Evolutionary conservation across 2,888 invertebrate species (phyloP), one percentile per base, ranked within the genome.

Genomic region (Leucophenga montana): DNA sequence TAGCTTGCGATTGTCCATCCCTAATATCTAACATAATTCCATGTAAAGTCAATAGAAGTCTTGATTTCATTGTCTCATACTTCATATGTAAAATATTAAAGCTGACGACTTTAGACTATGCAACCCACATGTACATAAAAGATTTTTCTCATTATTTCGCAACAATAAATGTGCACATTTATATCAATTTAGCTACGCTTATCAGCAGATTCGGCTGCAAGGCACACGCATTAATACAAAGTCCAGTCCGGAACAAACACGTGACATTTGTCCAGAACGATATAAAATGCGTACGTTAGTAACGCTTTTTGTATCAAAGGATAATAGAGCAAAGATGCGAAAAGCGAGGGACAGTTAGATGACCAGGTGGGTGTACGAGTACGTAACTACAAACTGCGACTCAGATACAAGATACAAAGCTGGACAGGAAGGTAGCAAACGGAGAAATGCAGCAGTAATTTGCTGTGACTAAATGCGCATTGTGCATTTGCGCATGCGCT

Each of bases 361-460:
- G 62, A 64, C 62, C 62, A 64, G 62, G 46, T 64, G 62, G 62
- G 62, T 14, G 62, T 64, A 64, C 57, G 48, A 33, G 33, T 33
- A 33, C 3, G 18, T 18, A 11, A 1, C 1, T 6, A 20, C 14
- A 14, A 11, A 56, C 1, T 14, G 14, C 0, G 20, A 9, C 9
- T 27, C 22, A 31, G 27, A 27, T 14, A 57, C 13, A 3, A 57
- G n/a, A 20, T 27, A 5, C 56, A 20, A 20, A 20, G 6, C 22
- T n/a, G n/a, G 20, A 13, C 22, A 14, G 8, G 31, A 31, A n/a
- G n/a, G n/a, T 57, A 22, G 57, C 31, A 27, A 14, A 57, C 22
- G 9, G 27, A 22, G 48, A 5, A 16, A 9, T 18, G n/a, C 48
- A 64, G 18, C 22, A 9, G 16, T 64, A 64, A 64, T 48, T 64